phyloP scores from a whole-genome alignment of 2,888 invertebrate species.

The Noctua janthe region DNA sequence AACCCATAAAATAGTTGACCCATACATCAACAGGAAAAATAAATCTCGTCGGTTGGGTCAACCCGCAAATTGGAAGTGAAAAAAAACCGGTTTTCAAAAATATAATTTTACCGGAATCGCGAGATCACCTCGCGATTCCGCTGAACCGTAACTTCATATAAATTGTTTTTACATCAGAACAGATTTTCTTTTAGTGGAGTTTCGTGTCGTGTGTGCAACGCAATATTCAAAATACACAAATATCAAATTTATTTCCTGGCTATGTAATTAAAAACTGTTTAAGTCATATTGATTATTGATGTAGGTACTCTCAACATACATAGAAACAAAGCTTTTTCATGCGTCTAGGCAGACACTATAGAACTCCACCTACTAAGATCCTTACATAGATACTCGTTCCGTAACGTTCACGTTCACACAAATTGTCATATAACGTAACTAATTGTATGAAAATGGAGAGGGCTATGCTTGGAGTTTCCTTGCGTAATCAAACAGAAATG shows the following conservation, averaged over 20 bases:
- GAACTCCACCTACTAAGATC: neutral
- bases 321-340: neutral
- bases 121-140: no score
- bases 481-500: no score
- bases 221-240: neutral
- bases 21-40: constrained; percentile 43
- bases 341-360: neutral
- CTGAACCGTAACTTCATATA: constrained; percentile 47
- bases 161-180: constrained; percentile 52
- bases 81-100: constrained; percentile 53
- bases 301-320: neutral
- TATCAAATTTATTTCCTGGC: neutral
- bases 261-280: neutral
- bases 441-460: no score
- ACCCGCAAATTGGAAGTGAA: constrained; percentile 44
- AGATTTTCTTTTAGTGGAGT: constrained; percentile 44
- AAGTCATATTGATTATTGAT: neutral
- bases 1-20: constrained; percentile 44
- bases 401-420: neutral
- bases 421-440: neutral
- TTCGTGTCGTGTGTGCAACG: neutral
- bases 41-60: constrained; percentile 44
- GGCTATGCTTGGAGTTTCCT: no score
- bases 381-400: neutral
- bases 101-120: constrained; percentile 56